Base-by-base conservation (phyloP, 2,113 vertebrate species). In the Phaethon lepturus region DNA sequence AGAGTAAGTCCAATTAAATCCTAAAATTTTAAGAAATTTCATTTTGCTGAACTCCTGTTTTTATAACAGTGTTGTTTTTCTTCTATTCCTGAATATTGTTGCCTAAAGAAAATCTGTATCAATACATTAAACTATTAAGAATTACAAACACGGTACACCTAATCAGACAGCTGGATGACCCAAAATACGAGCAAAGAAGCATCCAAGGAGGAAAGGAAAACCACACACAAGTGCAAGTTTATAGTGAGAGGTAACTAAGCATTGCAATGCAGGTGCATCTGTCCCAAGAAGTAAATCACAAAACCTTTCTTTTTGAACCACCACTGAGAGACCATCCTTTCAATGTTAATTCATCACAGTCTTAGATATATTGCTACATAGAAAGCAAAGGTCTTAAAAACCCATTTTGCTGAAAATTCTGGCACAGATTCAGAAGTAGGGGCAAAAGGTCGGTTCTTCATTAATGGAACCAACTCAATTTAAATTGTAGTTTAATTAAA, bases 401-500 rank as follows among this genome's bases (percentile, higher is more conserved):
- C 3, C 3, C 58, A 81, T 68, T 86, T 93, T 88, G 38, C 74
- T 42, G 25, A 85, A 88, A 58, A 85, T 81, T 81, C 71, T 91
- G 45, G 18, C 50, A 67, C n/a, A 59, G n/a, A 56, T 58, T 85
- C 64, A 62, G 35, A 76, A 45, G 58, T 25, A 85, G 60, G 13
- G 55, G 47, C 90, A 73, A 94, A 96, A 96, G 92, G 59, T 88
- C 80, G 95, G 49, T 96, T 72, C 72, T 95, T 91, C 95, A 86
- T 93, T 96, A 95, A 92, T 45, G 77, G 86, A 97, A 93, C 20
- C 44, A 96, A 86, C 13, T 75, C 95, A 97, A 68, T 97, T 96
- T 97, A 93, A 95, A 91, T 59, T 95, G 84, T 84, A 94, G 76
- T 86, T 96, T 93, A 96, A 96, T 97, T 89, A 91, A 96, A 97